Percentiles rank a stretch among this genome's conserved stretches.
These are phyloP conservation scores for Scolopax rusticola DNA, from an alignment of 2,797 vertebrate genomes.

Conservation along the genomic window DNA sequence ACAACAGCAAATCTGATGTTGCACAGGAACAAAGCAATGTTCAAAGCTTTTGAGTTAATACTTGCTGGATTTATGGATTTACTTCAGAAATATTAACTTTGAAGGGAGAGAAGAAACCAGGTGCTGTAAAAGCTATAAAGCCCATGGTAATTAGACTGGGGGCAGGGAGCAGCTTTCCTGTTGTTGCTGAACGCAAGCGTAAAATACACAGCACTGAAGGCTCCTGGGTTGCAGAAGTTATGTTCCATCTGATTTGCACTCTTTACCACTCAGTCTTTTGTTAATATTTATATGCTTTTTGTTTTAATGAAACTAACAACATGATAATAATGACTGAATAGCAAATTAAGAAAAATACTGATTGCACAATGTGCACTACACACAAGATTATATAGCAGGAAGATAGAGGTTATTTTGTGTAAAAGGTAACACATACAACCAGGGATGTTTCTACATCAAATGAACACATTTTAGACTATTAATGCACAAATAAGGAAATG, in stretches of 20 bases:
- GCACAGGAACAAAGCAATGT: background rate
- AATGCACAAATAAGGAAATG: background rate
- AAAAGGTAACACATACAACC: background rate
- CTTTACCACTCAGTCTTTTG: background rate
- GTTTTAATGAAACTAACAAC: background rate
- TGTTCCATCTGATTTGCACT: background rate
- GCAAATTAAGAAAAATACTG: background rate
- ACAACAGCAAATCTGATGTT: background rate
- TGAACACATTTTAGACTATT: background rate
- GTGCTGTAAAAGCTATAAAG: slow-evolving; percentile 14
- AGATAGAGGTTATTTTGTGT: background rate
- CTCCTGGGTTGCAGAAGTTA: background rate
- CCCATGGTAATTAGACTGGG: background rate
- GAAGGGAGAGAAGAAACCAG: slow-evolving; percentile 1
- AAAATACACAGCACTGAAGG: background rate
- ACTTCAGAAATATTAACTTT: background rate
- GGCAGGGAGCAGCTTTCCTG: background rate
- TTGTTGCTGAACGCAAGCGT: background rate
- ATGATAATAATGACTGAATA: background rate
- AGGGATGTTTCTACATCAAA: background rate
- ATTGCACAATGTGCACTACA: background rate
- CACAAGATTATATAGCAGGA: background rate
- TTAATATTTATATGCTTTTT: background rate
- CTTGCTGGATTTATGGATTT: slow-evolving; percentile 24
- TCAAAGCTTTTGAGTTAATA: background rate